Conservation (phyloP, 2,797 vertebrate species). For the Chaunax sp. region DNA sequence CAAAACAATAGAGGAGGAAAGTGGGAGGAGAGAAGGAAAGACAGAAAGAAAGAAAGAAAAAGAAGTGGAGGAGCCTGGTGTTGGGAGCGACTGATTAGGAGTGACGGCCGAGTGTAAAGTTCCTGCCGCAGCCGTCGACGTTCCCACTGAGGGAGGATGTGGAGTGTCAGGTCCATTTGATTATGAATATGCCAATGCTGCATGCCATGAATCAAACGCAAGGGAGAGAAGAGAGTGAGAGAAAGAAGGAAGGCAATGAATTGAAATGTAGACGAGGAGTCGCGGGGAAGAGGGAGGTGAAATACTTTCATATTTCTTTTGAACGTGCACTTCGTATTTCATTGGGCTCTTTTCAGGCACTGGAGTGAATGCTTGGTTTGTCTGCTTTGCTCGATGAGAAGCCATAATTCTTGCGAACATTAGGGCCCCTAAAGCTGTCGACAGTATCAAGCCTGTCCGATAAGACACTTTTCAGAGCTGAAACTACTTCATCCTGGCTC, state of each 20-base stretch:
- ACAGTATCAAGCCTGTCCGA: constrained; percentile 49
- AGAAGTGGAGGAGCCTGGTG: constrained; percentile 74
- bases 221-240: constrained; percentile 32
- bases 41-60: constrained; percentile 11
- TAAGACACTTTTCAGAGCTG: constrained; percentile 58
- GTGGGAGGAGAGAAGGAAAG: not conserved
- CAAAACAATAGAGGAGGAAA: constrained; percentile 41
- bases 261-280: constrained; percentile 46
- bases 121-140: constrained; percentile 84
- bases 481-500: constrained; percentile 39
- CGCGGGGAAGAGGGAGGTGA: constrained; percentile 56
- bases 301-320: constrained; percentile 77
- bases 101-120: constrained; percentile 86
- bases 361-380: constrained; percentile 68
- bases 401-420: constrained; percentile 71
- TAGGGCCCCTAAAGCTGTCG: constrained; percentile 72
- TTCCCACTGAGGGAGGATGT: constrained; percentile 80
- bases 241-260: constrained; percentile 28
- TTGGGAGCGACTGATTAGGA: constrained; percentile 85
- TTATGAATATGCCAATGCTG: constrained; percentile 80
- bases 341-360: constrained; percentile 64
- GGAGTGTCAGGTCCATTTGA: constrained; percentile 81
- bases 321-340: constrained; percentile 69
- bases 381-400: constrained; percentile 69
- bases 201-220: constrained; percentile 73